Evolutionary conservation across 2,113 vertebrate species (phyloP).

Genomic region (Brachypodius melanocephalos): DNA sequence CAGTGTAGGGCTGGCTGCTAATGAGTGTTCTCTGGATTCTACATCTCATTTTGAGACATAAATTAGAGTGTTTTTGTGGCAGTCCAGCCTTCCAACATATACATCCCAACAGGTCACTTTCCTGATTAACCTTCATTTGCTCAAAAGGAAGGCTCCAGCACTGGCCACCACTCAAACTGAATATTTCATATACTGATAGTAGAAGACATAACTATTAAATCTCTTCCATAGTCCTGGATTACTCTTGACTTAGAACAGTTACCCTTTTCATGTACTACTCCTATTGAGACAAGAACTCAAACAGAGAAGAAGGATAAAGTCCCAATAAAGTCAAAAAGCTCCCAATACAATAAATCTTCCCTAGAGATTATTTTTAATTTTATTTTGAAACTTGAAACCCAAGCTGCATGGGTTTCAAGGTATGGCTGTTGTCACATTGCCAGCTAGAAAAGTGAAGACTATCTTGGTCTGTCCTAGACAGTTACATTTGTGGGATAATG

Average conservation of each 20-base stretch:
- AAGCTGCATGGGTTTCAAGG: background rate
- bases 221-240: background rate
- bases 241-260: background rate
- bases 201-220: background rate
- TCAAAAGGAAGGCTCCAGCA: background rate
- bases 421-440: background rate
- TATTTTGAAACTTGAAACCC: background rate
- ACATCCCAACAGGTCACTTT: background rate
- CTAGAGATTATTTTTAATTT: background rate
- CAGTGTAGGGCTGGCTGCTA: background rate
- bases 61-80: background rate
- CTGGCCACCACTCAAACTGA: background rate
- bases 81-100: fast-evolving
- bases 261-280: background rate
- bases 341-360: background rate
- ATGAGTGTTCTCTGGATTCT: background rate
- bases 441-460: background rate
- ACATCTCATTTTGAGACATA: background rate
- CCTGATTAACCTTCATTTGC: background rate
- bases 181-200: background rate
- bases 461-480: background rate
- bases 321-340: background rate
- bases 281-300: background rate
- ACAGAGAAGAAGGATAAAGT: background rate
- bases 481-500: background rate